Percentiles rank a stretch among this genome's conserved stretches.
phyloP scores from a whole-genome alignment of 2,888 invertebrate genomes.

The Tuta absoluta region DNA sequence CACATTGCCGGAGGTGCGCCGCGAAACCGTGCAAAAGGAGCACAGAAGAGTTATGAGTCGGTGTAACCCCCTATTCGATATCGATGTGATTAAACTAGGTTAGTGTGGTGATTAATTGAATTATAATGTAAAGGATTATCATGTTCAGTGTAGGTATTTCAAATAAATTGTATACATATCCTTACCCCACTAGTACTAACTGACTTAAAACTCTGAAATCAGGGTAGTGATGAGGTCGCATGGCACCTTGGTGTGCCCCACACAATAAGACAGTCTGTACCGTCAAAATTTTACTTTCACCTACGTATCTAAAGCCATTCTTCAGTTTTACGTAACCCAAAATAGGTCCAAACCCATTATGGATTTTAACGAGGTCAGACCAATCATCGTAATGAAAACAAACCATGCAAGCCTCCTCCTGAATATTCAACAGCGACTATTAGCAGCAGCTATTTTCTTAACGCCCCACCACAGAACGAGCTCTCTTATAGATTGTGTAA shows the following conservation, averaged over 20 bases:
- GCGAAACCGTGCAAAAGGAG: conserved; percentile 29
- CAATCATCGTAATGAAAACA: conserved; percentile 80
- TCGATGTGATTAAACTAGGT: conserved; percentile 25
- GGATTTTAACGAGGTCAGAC: conserved; percentile 68
- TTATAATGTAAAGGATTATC: not conserved
- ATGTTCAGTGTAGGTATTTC: too few species aligned
- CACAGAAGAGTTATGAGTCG: conserved; percentile 31
- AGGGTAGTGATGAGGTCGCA: too few species aligned
- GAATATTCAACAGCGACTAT: conserved; percentile 71
- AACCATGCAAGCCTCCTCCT: conserved; percentile 69
- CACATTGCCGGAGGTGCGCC: conserved; percentile 27
- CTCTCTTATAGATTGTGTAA: not conserved
- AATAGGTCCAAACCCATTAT: not conserved
- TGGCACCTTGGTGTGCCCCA: too few species aligned
- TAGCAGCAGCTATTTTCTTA: conserved; percentile 65
- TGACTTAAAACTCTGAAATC: too few species aligned
- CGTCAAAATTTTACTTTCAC: too few species aligned
- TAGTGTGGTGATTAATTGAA: not conserved
- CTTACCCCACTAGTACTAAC: too few species aligned
- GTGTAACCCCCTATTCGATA: conserved; percentile 26
- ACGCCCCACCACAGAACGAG: conserved; percentile 44
- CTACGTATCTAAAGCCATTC: too few species aligned
- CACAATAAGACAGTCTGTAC: too few species aligned
- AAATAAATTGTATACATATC: too few species aligned
- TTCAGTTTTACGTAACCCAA: too few species aligned